phyloP scores from a whole-genome alignment of 1,140 invertebrate species.

The Planococcus citri region DNA sequence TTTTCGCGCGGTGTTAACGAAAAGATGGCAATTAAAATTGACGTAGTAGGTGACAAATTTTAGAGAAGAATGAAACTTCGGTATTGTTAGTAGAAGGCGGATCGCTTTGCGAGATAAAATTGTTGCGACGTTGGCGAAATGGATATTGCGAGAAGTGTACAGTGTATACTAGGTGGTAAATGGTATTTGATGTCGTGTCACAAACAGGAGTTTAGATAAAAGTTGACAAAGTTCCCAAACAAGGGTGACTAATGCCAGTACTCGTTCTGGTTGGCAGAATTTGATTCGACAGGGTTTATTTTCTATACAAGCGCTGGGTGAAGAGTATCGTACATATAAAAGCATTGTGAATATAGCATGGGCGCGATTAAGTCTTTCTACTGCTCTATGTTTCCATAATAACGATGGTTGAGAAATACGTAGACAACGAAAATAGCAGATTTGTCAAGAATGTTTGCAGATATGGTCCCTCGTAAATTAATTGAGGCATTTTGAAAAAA shows the following conservation, averaged over 20 bases:
- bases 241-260: slow-evolving; percentile 3
- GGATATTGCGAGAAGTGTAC: neutral
- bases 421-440: neutral
- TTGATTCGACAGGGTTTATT: slow-evolving; percentile 11
- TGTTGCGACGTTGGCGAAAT: neutral
- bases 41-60: neutral
- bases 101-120: neutral
- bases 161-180: neutral
- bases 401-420: neutral
- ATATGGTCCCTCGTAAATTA: no score
- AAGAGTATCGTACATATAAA: neutral
- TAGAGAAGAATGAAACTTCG: no score
- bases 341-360: neutral
- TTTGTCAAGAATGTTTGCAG: no score
- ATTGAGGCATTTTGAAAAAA: no score
- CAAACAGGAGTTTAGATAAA: neutral
- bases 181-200: slow-evolving; percentile 15
- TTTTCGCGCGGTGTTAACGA: neutral
- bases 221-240: slow-evolving; percentile 12
- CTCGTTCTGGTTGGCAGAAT: neutral
- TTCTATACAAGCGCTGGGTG: neutral
- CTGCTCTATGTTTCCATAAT: neutral
- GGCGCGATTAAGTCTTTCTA: neutral
- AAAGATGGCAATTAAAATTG: neutral
- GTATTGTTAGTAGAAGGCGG: no score